A percentile compares a stretch with the other conserved stretches of the same genome.
Evolutionary conservation across 2,888 invertebrate species (phyloP).

Genomic region (Beris chalybata): DNA sequence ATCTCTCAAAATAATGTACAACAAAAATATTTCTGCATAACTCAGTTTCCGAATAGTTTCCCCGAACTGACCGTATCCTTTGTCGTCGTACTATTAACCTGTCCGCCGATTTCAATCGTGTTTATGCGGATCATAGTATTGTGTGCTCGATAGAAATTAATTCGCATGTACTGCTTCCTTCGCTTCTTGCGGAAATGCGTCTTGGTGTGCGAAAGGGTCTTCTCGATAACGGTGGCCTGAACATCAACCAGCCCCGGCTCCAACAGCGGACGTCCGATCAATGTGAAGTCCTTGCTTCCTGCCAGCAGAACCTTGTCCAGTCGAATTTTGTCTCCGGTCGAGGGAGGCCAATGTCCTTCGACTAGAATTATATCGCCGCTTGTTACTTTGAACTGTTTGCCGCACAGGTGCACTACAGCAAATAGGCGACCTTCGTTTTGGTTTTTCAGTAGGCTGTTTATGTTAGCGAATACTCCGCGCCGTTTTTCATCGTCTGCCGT

Average conservation of each 20-base stretch:
- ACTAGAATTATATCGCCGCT: conserved; percentile 81
- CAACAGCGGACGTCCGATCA: conserved; percentile 78
- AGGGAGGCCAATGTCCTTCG: conserved; percentile 83
- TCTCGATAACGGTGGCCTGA: conserved; percentile 81
- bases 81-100: not conserved
- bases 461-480: conserved; percentile 4
- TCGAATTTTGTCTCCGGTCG: conserved; percentile 74
- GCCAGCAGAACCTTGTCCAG: conserved; percentile 82
- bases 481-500: not conserved
- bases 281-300: conserved; percentile 77
- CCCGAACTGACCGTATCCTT: no score
- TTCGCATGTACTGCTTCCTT: conserved; percentile 76
- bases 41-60: no score
- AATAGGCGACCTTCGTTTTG: conserved; percentile 59
- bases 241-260: conserved; percentile 73
- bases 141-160: conserved; percentile 70
- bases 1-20: no score
- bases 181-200: conserved; percentile 74
- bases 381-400: conserved; percentile 84
- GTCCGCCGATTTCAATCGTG: conserved; percentile 63
- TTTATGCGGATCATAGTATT: conserved; percentile 79
- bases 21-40: no score
- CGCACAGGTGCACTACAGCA: conserved; percentile 78
- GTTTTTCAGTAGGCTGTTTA: conserved; percentile 47
- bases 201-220: conserved; percentile 78